Percentiles rank a stretch among this genome's conserved stretches.
These are phyloP conservation scores for Ptychobarbus kaznakovi DNA, from an alignment of 2,797 vertebrate species.

Conservation along the genomic window DNA sequence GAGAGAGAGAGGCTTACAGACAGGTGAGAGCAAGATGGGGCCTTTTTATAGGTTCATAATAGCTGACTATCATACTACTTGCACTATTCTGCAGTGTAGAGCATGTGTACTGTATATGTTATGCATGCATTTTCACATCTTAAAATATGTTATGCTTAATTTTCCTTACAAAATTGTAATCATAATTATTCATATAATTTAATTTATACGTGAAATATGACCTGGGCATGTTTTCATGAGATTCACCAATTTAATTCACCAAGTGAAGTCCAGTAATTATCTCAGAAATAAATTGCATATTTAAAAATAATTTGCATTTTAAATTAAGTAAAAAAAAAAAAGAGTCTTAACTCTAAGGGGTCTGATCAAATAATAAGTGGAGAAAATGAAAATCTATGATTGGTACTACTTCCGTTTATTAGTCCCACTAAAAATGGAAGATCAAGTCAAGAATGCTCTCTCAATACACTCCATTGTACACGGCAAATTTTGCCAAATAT, in stretches of 20 bases:
- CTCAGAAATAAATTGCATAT: neutral
- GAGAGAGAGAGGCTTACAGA: slow-evolving; percentile 6
- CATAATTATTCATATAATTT: neutral
- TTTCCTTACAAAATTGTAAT: neutral
- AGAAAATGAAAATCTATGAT: neutral
- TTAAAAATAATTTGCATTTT: neutral
- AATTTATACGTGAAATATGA: neutral
- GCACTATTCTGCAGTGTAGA: neutral
- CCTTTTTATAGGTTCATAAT: neutral
- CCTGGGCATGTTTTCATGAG: neutral
- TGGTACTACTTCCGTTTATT: neutral
- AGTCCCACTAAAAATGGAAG: neutral
- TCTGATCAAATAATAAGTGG: neutral
- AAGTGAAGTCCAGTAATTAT: neutral
- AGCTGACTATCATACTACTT: neutral
- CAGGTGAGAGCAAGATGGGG: slow-evolving; percentile 51
- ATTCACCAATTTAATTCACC: neutral
- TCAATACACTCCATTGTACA: neutral
- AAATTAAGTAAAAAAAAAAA: neutral
- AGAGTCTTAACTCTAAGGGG: neutral
- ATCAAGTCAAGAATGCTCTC: neutral
- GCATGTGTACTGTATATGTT: neutral
- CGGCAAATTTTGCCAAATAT: neutral
- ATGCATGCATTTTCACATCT: neutral
- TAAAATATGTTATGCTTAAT: neutral